Base-by-base conservation (phyloP, 2,888 invertebrate species). In the Pheosia tremula region DNA sequence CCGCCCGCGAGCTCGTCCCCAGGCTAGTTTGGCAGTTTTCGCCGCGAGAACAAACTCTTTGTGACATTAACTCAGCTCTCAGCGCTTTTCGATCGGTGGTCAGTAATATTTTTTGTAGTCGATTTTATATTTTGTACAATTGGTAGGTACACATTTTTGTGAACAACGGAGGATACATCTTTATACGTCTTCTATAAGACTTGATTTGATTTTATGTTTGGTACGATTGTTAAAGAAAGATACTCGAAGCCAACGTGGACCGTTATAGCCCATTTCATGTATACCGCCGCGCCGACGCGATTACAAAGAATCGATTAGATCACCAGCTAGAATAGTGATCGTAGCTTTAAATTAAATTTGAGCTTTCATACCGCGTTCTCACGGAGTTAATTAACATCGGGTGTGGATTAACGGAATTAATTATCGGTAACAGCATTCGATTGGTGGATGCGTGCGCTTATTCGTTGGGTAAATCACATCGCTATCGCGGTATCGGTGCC, bases 401-500 rank as follows among this genome's bases (percentile, higher is more conserved):
- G 82, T 83, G 80, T 83, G 78, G 81, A 83, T 84, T 83, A 86
- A 84, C 83, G 81, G 83, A 87, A 87, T 88, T 87, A 87, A 87
- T 88, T 86, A 87, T 83, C 84, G 87, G 87, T 89, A 88, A 82
- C 82, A 82, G 81, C 76, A 76, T 85, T 86, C 81, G 85, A 84
- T 85, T 85, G 79, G 82, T 85, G 81, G 79, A 86, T 79, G 81
- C 72, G 72, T 80, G 72, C 77, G 77, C 85, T 84, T 83, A 87
- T 88, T 89, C 84, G 85, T 87, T 88, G 83, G 88, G 90, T 90
- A 90, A 89, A 89, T 90, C 90, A 89, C 87, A 68, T 63, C 8
- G 70, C 75, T 84, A 83, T 84, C 80, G 70, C 57, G 73, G 77
- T 79, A 83, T 82, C 81, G 75, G 83, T 83, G 80, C 78, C 78